Conservation (phyloP, 2,113 vertebrate genomes). For the Protobothrops mucrosquamatus region DNA sequence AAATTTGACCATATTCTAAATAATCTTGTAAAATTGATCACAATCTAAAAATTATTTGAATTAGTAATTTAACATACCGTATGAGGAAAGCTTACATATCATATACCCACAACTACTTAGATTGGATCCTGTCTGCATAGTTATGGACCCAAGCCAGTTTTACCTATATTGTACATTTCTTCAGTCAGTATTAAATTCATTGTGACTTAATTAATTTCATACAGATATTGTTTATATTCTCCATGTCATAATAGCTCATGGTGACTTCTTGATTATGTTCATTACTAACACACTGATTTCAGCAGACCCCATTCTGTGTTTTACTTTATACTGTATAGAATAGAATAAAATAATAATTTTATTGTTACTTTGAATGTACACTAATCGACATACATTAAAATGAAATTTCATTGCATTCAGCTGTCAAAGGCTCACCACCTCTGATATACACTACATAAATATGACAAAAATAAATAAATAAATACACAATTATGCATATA, state of each 20-base stretch:
- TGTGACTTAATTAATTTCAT: background rate
- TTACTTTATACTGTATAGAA: background rate
- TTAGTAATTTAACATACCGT: background rate
- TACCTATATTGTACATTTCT: background rate
- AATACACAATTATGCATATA: too few species aligned
- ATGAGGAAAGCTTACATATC: background rate
- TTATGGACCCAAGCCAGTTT: background rate
- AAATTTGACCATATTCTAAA: background rate
- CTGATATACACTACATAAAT: too few species aligned
- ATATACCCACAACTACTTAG: background rate
- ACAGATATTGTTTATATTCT: background rate
- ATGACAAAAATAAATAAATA: too few species aligned
- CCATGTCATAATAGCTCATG: background rate
- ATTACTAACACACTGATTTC: background rate
- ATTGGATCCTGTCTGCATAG: background rate
- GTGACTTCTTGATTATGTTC: background rate
- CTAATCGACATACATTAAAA: too few species aligned
- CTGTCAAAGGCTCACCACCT: too few species aligned
- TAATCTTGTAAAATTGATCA: background rate
- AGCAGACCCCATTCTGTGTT: background rate
- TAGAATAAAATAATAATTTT: too few species aligned
- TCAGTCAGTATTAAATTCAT: background rate
- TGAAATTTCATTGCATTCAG: too few species aligned
- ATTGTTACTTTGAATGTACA: too few species aligned
- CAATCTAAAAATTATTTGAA: background rate